Evolutionary conservation across 2,888 invertebrate genomes (phyloP), one percentile per base, ranked within the genome.

Genomic region (Cheilosia soror): DNA sequence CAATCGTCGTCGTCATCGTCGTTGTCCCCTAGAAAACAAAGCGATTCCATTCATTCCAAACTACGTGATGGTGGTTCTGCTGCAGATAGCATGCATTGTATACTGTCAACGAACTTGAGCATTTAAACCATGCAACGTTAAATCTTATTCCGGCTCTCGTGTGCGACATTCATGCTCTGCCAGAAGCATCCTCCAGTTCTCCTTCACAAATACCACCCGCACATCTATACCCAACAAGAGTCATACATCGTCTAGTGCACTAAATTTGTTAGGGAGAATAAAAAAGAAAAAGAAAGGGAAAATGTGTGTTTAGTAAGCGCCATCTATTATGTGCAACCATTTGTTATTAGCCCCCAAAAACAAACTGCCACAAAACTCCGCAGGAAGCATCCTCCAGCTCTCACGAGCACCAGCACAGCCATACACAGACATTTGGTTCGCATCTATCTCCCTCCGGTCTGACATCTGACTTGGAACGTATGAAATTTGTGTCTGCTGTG

Each of bases 291-390:
- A 27, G 7, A 13, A 72, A 72, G 77, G 71, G 81, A 85, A 81
- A 85, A 85, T 85, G 76, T 85, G 85, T 85, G 85, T 85, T 85
- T 85, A 77, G 81, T 85, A 85, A 85, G 81, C 85, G 77, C 81
- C 85, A 85, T 85, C 85, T 85, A 85, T 85, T 85, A 81, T 85
- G 81, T 85, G 85, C 85, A 81, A 81, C 81, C 85, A 85, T 85
- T 85, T 85, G 81, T 85, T 85, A 85, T 85, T 85, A 85, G 81
- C 83, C 83, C 84, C 76, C 60, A 85, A 85, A 85, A 81, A 85
- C 85, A 85, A 85, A 85, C 85, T 85, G 85, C 85, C 85, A 81
- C 81, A 85, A 81, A 77, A 81, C 85, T 85, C 85, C 62, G 68
- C 81, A 85, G 81, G 81, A 85, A 81, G 81, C 76, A 77, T 71